phyloP scores from a whole-genome alignment of 2,797 vertebrate species.

The Gobio occitaniae region DNA sequence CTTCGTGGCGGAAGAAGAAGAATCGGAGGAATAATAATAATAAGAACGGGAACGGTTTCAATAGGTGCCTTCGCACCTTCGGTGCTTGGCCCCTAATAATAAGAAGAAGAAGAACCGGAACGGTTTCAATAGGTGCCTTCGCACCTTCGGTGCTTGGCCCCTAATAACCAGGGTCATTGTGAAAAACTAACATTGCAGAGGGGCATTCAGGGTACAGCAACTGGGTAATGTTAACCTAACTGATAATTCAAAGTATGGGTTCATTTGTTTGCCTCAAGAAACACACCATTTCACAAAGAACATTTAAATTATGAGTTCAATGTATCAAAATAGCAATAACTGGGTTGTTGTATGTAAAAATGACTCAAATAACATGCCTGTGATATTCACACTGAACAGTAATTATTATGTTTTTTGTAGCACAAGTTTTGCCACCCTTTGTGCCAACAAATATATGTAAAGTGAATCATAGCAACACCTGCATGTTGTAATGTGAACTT shows the following conservation, averaged over 20 bases:
- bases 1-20: too few relatives aligned
- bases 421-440: background rate
- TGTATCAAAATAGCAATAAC: background rate
- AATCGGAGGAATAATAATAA: too few relatives aligned
- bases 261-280: background rate
- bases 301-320: background rate
- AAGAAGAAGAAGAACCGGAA: too few relatives aligned
- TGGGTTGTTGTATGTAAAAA: background rate
- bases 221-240: background rate
- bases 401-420: background rate
- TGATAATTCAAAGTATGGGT: background rate
- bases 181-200: background rate
- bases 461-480: background rate
- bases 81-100: too few relatives aligned
- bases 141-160: too few relatives aligned
- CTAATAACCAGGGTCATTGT: background rate
- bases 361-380: background rate
- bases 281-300: background rate
- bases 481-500: slow-evolving; percentile 11
- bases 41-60: too few relatives aligned
- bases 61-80: too few relatives aligned
- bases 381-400: background rate
- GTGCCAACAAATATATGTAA: slow-evolving; percentile 7
- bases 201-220: background rate
- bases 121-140: too few relatives aligned